These are phyloP conservation scores for Schizopygopsis pylzovi DNA, from an alignment of 2,797 vertebrate species.

Conservation along the genomic window DNA sequence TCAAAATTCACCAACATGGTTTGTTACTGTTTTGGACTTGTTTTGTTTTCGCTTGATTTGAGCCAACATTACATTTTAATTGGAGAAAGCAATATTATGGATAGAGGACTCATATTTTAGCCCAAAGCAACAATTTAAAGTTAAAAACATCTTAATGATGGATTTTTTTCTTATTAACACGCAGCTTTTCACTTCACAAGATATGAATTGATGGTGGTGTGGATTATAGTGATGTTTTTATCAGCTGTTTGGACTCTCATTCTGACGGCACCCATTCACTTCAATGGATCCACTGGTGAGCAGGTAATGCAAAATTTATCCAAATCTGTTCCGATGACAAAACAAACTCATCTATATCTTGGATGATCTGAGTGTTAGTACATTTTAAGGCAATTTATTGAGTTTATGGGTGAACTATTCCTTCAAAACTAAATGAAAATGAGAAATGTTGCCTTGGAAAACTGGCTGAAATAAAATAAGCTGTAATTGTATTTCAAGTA, in stretches of 20 bases:
- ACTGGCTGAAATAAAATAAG: background rate
- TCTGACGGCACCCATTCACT: background rate
- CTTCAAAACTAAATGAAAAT: background rate
- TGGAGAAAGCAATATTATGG: background rate
- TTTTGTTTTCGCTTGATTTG: background rate
- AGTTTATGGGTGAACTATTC: background rate
- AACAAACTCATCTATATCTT: background rate
- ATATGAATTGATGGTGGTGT: background rate
- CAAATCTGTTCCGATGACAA: background rate
- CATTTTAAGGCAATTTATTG: background rate
- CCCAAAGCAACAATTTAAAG: background rate
- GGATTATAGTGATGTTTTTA: background rate
- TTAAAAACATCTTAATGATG: background rate
- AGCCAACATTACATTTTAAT: background rate
- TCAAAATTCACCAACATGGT: background rate
- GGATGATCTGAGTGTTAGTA: background rate
- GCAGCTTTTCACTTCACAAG: background rate
- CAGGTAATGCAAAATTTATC: background rate
- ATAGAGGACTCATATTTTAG: background rate
- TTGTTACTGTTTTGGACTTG: background rate
- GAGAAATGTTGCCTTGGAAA: background rate
- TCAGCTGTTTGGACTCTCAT: background rate
- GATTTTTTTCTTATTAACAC: background rate
- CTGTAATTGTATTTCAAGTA: background rate
- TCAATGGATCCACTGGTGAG: background rate